Conservation (phyloP, 2,797 vertebrate genomes). For the Enteromius anoplus region DNA sequence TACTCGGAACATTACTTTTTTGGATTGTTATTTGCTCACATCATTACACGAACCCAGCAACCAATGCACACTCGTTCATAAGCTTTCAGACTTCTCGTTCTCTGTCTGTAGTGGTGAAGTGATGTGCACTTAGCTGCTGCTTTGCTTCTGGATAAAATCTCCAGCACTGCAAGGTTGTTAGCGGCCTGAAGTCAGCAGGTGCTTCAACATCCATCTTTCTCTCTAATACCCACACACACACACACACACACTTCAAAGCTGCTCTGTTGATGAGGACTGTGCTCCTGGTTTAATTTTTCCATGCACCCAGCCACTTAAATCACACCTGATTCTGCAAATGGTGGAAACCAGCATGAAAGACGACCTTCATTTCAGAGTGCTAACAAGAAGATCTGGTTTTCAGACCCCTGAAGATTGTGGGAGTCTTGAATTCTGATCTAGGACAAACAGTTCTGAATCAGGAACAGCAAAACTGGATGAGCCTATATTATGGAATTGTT, state of each 20-base stretch:
- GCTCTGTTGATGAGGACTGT: slow-evolving; percentile 37
- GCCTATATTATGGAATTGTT: background rate
- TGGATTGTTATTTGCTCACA: background rate
- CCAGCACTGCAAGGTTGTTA: slow-evolving; percentile 31
- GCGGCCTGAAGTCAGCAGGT: slow-evolving; percentile 42
- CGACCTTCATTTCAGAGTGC: background rate
- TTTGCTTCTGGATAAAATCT: slow-evolving; percentile 31
- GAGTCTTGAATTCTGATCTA: background rate
- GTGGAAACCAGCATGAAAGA: slow-evolving; percentile 21
- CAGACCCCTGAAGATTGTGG: background rate
- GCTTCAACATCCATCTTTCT: slow-evolving; percentile 43
- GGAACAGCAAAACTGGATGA: background rate
- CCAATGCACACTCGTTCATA: background rate
- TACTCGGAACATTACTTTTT: background rate
- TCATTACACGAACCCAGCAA: slow-evolving; percentile 10
- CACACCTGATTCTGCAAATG: background rate
- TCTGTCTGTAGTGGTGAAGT: slow-evolving; percentile 14
- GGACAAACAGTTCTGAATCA: background rate
- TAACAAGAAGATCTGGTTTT: background rate
- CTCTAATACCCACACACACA: background rate
- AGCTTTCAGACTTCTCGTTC: background rate
- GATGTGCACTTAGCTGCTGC: slow-evolving; percentile 19
- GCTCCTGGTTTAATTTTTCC: slow-evolving; percentile 30
- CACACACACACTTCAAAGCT: slow-evolving; percentile 37
- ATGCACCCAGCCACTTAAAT: slow-evolving; percentile 16